These are phyloP conservation scores for Astropecten irregularis DNA, from an alignment of 53 echinoderm and acorn worm species.

Conservation along the genomic window DNA sequence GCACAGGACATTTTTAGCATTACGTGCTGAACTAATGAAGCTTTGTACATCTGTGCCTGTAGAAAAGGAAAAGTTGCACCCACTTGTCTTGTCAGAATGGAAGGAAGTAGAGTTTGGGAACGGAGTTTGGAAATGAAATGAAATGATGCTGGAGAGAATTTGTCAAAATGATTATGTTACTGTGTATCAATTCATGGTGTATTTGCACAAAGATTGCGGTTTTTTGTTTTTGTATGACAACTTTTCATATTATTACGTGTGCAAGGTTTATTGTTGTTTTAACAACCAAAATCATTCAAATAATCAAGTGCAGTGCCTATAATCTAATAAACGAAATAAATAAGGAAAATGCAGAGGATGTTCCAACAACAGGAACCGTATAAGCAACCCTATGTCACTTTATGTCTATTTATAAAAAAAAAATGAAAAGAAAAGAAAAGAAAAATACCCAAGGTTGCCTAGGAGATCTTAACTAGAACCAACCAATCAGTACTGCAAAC, in stretches of 20 bases:
- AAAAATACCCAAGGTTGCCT: conserved; percentile 40
- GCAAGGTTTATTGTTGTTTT: conserved; percentile 39
- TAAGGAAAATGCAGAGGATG: conserved; percentile 2
- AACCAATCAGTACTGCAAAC: conserved; percentile 44
- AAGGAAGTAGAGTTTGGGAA: background rate
- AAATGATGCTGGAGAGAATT: too few species aligned
- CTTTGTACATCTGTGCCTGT: conserved; percentile 51
- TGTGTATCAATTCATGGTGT: conserved; percentile 11
- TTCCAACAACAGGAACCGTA: too few species aligned
- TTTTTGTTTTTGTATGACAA: background rate
- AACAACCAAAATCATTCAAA: background rate
- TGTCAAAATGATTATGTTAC: too few species aligned
- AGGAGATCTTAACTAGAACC: background rate
- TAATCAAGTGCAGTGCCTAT: conserved; percentile 38
- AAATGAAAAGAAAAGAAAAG: background rate
- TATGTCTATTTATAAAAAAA: background rate
- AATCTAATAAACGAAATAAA: background rate
- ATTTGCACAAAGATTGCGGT: conserved; percentile 8
- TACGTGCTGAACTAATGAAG: background rate
- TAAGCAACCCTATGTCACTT: too few species aligned
- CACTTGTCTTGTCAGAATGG: conserved; percentile 29
- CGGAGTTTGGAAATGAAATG: too few species aligned
- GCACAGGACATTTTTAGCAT: background rate
- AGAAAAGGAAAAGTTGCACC: background rate
- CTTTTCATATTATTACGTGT: conserved; percentile 16